Base-by-base conservation (phyloP, 2,888 invertebrate species). In the Drosophila rubida region DNA sequence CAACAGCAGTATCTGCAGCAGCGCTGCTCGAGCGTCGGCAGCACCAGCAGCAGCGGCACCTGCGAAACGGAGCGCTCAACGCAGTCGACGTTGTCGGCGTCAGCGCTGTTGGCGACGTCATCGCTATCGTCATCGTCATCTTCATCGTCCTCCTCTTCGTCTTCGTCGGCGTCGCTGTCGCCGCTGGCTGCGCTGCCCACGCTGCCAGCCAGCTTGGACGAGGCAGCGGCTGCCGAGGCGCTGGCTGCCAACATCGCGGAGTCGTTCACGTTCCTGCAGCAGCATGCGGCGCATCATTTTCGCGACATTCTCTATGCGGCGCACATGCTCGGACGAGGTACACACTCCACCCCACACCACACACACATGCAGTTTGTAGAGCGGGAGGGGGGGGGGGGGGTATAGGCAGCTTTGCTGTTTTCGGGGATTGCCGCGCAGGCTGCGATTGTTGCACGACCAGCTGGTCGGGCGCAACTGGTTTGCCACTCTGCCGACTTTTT, bases 241-340 rank as follows among this genome's bases (percentile, higher is more conserved):
- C 82, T 90, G 80, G 88, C 89, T 69, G 89, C 90, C 78, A 87
- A 91, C 92, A 89, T 93, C 86, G 90, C 92, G 87, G 91, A 91
- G 73, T 91, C 91, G 55, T 91, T 91, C 83, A 92, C 93, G 60
- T 92, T 94, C 77, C 77, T 91, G 82, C 89, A 90, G 57, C 91
- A 90, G 71, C 90, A 90, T 83, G 90, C 90, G 76, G 82, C 82
- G 68, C 90, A 90, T 83, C 94, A 94, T 89, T 93, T 94, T 87
- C 93, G 93, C 92, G 94, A 94, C 90, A 93, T 94, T 93, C 93
- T 94, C 92, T 92, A 94, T 82, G 94, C 94, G 72, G 94, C 94
- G 80, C 94, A 94, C 92, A 92, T 94, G 90, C 93, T 94, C 83
- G 90, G 90, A 78, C 93, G 93, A 94, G 94, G 94, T 94, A 93